Base-by-base conservation (phyloP, 1,140 invertebrate genomes). In the Drosophila lowei region DNA sequence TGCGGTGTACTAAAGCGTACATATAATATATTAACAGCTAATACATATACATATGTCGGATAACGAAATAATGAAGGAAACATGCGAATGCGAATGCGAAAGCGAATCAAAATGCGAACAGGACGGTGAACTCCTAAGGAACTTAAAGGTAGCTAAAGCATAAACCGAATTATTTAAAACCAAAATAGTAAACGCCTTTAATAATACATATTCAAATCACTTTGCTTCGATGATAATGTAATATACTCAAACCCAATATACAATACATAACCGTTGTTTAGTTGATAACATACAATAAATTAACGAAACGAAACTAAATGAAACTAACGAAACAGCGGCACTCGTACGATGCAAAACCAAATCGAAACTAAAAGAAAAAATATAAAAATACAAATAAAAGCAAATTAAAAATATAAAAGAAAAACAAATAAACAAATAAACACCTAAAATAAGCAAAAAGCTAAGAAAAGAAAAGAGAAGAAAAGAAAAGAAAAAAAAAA, bases 141-240 rank as follows among this genome's bases (percentile, higher is more conserved):
- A 77, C 86, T 85, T 81, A 72, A 85, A 76, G 64, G 73, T 86
- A 85, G 80, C 72, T 85, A 86, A 86, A 86, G 38, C 60, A 64
- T 72, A 63, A 79, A 83, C 50, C 63, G 62, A 73, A 74, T 77
- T 74, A 88, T 86, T 75, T 81, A 81, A 74, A 86, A 86, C 77
- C 70, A 73, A 85, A 13, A 81, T 85, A 86, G 81, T 85, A 74
- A 86, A 86, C 70, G 81, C 81, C 81, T 85, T 85, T 85, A 80
- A 86, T 65, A 83, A 80, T 85, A 81, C 81, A 80, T 85, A 81
- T 86, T 81, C 56, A 85, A 86, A 75, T 85, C 70, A 81, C 81
- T 81, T 85, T 85, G 81, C 81, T 85, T 86, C 81, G 73, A 85
- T 74, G 78, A 81, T 77, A 86, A 85, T 85, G 81, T 85, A 85